Conservation (phyloP, 2,797 vertebrate genomes). For the Catamblyrhynchus diadema region DNA sequence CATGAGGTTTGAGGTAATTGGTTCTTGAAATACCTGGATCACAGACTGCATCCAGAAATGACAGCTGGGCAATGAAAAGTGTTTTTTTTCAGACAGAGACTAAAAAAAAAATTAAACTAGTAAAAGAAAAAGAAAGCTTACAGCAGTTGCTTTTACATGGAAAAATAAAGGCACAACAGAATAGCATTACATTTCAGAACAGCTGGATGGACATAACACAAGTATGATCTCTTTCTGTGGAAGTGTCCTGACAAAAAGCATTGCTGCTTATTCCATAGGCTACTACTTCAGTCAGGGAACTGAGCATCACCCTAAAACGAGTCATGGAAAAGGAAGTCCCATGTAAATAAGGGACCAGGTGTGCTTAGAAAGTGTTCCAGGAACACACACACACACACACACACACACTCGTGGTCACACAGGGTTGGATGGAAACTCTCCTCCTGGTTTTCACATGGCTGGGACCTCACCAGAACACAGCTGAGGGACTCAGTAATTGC, state of each 20-base stretch:
- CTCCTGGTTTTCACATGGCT: background rate
- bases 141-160: constrained; percentile 82
- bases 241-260: constrained; percentile 6
- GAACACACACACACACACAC: background rate
- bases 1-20: constrained; percentile 87
- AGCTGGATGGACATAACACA: constrained; percentile 29
- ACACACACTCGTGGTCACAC: background rate
- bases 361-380: background rate
- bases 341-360: background rate
- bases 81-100: constrained; percentile 45
- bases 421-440: background rate
- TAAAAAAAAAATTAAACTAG: background rate
- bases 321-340: background rate
- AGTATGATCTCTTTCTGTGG: constrained; percentile 11
- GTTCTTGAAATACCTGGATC: constrained; percentile 87
- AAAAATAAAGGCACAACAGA: constrained; percentile 84
- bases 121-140: constrained; percentile 54
- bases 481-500: background rate
- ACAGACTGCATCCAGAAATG: constrained; percentile 83
- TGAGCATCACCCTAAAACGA: background rate
- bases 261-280: background rate
- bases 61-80: constrained; percentile 71
- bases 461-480: background rate
- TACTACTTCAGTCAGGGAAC: background rate
- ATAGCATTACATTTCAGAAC: constrained; percentile 68